Evolutionary conservation across 1,140 invertebrate species (phyloP), one percentile per base, ranked within the genome.

Genomic region (Gonioctena quinquepunctata): DNA sequence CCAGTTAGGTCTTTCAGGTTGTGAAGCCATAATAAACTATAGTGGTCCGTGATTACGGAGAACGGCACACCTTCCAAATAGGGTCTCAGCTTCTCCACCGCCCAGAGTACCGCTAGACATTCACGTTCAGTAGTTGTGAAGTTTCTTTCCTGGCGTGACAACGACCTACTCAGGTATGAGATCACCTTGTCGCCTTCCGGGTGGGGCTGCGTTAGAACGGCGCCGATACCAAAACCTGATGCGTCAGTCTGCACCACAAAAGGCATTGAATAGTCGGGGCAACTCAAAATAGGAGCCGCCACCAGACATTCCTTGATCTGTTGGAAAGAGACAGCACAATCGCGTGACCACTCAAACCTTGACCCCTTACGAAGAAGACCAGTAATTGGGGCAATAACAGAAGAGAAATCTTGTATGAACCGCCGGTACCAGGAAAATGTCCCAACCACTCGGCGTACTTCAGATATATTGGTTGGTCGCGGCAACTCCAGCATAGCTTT

Each of bases 31-130:
- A 79, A 85, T 22, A 87, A 67, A 71, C 78, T 70, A 6, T 77
- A 70, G 49, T 86, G 84, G 57, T 87, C 84, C 1, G 83, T 86
- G 3, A 80, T 33, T 1, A 85, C 77, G 1, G 52, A 79, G 52
- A 87, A 85, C 11, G 77, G 59, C 11, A 73, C 74, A 8, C 80
- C 82, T 48, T 80, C 66, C 8, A 86, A 23, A 70, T 83, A 86
- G 50, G 67, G 71, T 19, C 76, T 25, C 27, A 81, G 79, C 26
- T 80, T 74, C 33, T 80, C 70, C 3, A 85, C 76, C 0, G 77
- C 79, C 61, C 73, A 79, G 13, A 85, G 50, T 5, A 86, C 62
- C 7, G 82, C 85, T n/a, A 86, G 68, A 48, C 75, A 77, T 78
- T 87, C 86, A 65, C 71, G 66, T 74, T 87, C 80, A 1, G 80